Evolutionary conservation across 2,113 vertebrate species (phyloP).

Genomic region (Scomber scombrus): DNA sequence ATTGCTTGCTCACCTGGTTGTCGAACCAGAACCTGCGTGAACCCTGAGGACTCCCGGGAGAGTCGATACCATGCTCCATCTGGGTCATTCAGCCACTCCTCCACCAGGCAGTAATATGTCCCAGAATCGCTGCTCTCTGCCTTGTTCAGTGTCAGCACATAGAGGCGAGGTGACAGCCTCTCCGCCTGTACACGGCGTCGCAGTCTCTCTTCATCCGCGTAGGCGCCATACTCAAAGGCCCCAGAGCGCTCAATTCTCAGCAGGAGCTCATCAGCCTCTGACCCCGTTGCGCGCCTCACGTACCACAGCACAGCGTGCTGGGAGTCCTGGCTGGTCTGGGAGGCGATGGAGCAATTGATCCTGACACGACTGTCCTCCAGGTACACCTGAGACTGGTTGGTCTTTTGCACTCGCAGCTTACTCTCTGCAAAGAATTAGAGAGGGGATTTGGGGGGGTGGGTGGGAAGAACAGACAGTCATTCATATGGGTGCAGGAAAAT

Average conservation of each 20-base stretch:
- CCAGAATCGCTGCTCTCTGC: slow-evolving; percentile 92
- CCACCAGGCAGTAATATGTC: slow-evolving; percentile 97
- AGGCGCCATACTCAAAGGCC: slow-evolving; percentile 92
- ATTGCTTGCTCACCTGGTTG: slow-evolving; percentile 88
- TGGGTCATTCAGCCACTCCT: slow-evolving; percentile 95
- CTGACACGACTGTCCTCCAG: slow-evolving; percentile 92
- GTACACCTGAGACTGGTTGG: slow-evolving; percentile 90
- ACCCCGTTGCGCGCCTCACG: slow-evolving; percentile 85
- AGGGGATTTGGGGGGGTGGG: background rate
- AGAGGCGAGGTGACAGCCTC: slow-evolving; percentile 88
- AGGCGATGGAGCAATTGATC: slow-evolving; percentile 91
- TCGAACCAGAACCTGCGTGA: slow-evolving; percentile 90
- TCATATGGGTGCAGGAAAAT: slow-evolving; percentile 44
- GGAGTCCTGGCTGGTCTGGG: slow-evolving; percentile 92
- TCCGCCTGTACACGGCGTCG: slow-evolving; percentile 92
- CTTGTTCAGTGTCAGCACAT: slow-evolving; percentile 93
- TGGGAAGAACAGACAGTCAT: slow-evolving; percentile 37
- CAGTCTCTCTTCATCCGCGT: slow-evolving; percentile 92
- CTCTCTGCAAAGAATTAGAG: slow-evolving; percentile 84
- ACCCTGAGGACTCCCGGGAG: slow-evolving; percentile 89
- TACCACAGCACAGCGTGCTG: slow-evolving; percentile 96
- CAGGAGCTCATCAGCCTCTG: slow-evolving; percentile 90
- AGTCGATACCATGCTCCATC: slow-evolving; percentile 90
- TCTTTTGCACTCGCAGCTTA: slow-evolving; percentile 93
- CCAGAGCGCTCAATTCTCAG: slow-evolving; percentile 92